These are phyloP conservation scores for Chaetophractus vellerosus DNA, from an alignment of 2,797 vertebrate species.

Conservation along the genomic window DNA sequence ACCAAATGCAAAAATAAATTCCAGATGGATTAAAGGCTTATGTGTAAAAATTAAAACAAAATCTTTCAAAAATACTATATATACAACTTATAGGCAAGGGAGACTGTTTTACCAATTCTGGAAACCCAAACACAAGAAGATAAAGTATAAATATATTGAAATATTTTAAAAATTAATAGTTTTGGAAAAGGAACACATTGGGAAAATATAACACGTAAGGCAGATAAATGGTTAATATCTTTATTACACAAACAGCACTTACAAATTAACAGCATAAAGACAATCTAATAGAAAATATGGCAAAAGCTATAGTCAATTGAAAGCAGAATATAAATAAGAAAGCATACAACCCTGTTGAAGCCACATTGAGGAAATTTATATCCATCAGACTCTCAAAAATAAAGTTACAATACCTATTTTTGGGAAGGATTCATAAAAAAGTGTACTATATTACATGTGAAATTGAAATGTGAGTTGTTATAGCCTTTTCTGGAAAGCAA, in stretches of 20 bases:
- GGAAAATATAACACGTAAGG: neutral
- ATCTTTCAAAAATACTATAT: constrained; percentile 8
- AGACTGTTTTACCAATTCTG: neutral
- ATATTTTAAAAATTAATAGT: neutral
- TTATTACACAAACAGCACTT: neutral
- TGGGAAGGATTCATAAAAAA: neutral
- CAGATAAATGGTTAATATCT: constrained; percentile 36
- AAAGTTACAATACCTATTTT: constrained; percentile 44
- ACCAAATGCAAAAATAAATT: constrained; percentile 70
- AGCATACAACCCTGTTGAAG: neutral
- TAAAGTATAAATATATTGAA: neutral
- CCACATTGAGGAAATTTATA: constrained; percentile 61
- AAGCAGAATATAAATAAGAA: constrained; percentile 39
- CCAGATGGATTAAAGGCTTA: constrained; percentile 62
- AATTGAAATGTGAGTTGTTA: constrained; percentile 38
- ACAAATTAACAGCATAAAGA: constrained; percentile 51
- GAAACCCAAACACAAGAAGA: neutral
- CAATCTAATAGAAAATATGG: neutral
- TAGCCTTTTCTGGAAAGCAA: constrained; percentile 16
- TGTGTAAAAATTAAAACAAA: constrained; percentile 67
- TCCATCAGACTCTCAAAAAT: constrained; percentile 46
- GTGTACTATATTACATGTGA: neutral
- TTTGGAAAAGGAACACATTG: neutral
- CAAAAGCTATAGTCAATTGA: neutral
- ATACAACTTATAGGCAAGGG: neutral